These are phyloP conservation scores for Drosophila koepferae DNA, from an alignment of 2,888 invertebrate species.

Conservation along the genomic window DNA sequence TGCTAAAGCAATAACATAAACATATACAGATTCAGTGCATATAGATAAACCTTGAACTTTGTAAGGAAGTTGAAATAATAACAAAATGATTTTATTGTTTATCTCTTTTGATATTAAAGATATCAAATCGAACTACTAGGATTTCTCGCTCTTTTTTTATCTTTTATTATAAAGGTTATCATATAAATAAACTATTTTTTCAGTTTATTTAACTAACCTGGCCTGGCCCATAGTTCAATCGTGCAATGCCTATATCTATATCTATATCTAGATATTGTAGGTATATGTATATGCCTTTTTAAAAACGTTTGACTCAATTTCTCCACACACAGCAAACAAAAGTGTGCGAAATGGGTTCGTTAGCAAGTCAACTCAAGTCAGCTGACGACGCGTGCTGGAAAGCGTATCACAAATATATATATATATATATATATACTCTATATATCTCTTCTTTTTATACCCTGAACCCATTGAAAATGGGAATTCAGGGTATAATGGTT, in stretches of 20 bases:
- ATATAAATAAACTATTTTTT: not conserved
- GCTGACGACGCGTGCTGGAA: slow-evolving; percentile 34
- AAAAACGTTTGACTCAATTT: not conserved
- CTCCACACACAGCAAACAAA: not conserved
- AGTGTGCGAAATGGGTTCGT: not conserved
- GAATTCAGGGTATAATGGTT: no score
- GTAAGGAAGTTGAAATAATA: not conserved
- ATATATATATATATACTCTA: not conserved
- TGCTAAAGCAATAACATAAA: not conserved
- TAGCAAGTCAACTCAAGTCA: slow-evolving; percentile 20
- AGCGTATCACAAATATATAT: slow-evolving; percentile 24
- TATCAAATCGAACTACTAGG: not conserved
- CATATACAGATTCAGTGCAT: not conserved
- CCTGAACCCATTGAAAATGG: no score
- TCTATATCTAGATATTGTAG: not conserved
- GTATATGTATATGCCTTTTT: not conserved
- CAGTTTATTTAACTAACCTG: not conserved
- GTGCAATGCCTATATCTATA: not conserved
- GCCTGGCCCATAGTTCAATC: not conserved
- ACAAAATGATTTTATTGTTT: not conserved
- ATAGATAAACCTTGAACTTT: not conserved
- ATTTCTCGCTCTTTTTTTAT: not conserved
- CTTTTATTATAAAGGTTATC: not conserved
- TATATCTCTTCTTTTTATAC: slow-evolving; percentile 2
- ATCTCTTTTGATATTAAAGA: not conserved